Conservation (phyloP, 2,797 vertebrate species). For the Babyrousa celebensis region DNA sequence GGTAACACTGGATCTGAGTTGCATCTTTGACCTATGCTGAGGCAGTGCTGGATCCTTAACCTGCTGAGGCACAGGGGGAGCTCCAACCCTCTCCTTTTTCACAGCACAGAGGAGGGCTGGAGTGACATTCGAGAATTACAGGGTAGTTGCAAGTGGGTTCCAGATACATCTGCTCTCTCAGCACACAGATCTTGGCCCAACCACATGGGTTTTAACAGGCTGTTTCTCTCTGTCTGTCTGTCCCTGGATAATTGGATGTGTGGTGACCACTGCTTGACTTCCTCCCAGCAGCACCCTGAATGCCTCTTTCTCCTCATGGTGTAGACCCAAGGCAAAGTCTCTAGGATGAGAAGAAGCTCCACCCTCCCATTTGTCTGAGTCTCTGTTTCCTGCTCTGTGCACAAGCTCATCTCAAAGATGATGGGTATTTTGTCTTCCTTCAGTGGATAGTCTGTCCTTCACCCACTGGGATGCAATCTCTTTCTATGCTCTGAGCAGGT, state of each 20-base stretch:
- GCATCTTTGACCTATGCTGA: no score
- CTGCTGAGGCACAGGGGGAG: no score
- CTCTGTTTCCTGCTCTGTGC: neutral
- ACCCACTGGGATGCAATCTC: neutral
- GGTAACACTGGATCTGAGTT: no score
- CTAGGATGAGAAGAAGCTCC: neutral
- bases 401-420: neutral
- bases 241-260: no score
- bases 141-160: no score
- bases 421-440: neutral
- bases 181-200: neutral
- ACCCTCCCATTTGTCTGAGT: neutral
- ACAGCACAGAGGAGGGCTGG: neutral
- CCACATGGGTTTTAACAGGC: neutral
- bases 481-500: neutral
- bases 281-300: neutral
- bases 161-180: neutral
- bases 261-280: neutral
- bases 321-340: neutral
- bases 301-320: neutral
- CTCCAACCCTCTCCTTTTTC: neutral
- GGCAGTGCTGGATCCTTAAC: no score
- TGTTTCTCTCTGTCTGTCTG: neutral
- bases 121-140: neutral
- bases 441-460: neutral